Base-by-base conservation (phyloP, 1,140 invertebrate species). In the Aradophagus sp. region DNA sequence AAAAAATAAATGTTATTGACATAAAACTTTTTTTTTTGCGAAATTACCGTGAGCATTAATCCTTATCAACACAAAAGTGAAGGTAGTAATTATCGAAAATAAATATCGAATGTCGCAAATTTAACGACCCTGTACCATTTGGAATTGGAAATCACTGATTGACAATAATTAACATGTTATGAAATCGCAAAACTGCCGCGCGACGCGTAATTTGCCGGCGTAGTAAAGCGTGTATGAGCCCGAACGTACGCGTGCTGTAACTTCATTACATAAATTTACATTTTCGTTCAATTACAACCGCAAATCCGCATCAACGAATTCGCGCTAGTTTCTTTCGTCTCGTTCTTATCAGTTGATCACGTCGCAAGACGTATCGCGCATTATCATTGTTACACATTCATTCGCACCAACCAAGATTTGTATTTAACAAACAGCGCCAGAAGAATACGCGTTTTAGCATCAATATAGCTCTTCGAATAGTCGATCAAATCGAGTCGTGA, bases 161-260 rank as follows among this genome's bases (percentile, higher is more conserved):
- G 47, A 55, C 48, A 63, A 63, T 65, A 59, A 65, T 65, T 65
- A 65, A 65, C 55, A 27, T 41, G 61, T 71, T 71, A 71, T 39
- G 67, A 71, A 71, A 65, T 71, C 13, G 36, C 31, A 52, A 47
- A 53, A 38, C 11, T 32, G 20, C 53, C n/a, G 27, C 20, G 34
- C 29, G 39, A 58, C 31, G 31, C 55, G 45, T 70, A 62, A 63
- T 71, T 65, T 71, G 27, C 39, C 38, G 38, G 7, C 41, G 55
- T 61, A 55, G 26, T 32, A 41, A 61, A 39, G 41, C 36, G 11
- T 38, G 42, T 34, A 47, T 2, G 13, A 35, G 32, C 59, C 6
- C 52, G 32, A 13, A 36, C 15, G 41, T 56, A 31, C 39, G 41
- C 48, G 58, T 53, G 29, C 36, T 34, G 45, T 67, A 67, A 50